These are phyloP conservation scores for Diprion similis DNA, from an alignment of 1,140 invertebrate genomes.

Conservation along the genomic window DNA sequence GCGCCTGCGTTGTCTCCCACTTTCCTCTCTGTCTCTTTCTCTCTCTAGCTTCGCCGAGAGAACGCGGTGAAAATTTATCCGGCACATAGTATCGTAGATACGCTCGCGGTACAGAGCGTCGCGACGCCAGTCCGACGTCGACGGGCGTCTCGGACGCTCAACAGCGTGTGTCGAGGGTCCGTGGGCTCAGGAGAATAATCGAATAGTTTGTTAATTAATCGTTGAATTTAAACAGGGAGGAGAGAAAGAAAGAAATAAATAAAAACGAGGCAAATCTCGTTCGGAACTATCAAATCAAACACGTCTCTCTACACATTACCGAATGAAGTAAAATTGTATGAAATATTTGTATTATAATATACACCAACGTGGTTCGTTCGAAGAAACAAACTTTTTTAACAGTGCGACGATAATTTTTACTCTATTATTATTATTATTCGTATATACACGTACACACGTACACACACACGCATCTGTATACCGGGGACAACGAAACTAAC, in stretches of 20 bases:
- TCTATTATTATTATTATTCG: too few relatives aligned
- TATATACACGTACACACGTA: too few relatives aligned
- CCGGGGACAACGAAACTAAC: too few relatives aligned
- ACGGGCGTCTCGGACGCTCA: constrained; percentile 35
- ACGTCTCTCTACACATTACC: too few relatives aligned
- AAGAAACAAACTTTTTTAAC: too few relatives aligned
- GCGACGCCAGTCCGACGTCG: constrained; percentile 39
- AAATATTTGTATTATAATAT: too few relatives aligned
- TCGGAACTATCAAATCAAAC: too few relatives aligned
- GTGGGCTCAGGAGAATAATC: background rate
- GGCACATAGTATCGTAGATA: constrained; percentile 4
- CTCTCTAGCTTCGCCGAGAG: constrained; percentile 4
- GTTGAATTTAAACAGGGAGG: background rate
- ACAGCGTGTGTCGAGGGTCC: background rate
- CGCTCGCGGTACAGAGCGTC: constrained; percentile 17
- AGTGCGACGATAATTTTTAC: too few relatives aligned
- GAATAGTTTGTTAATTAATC: background rate
- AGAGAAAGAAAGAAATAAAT: background rate
- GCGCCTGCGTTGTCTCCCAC: constrained; percentile 25
- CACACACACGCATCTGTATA: too few relatives aligned
- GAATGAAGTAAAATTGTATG: too few relatives aligned
- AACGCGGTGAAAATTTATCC: constrained; percentile 9
- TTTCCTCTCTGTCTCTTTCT: background rate
- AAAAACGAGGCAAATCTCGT: background rate
- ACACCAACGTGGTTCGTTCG: too few relatives aligned